Conservation (phyloP, 2,797 vertebrate species). For the Microhierax caerulescens region DNA sequence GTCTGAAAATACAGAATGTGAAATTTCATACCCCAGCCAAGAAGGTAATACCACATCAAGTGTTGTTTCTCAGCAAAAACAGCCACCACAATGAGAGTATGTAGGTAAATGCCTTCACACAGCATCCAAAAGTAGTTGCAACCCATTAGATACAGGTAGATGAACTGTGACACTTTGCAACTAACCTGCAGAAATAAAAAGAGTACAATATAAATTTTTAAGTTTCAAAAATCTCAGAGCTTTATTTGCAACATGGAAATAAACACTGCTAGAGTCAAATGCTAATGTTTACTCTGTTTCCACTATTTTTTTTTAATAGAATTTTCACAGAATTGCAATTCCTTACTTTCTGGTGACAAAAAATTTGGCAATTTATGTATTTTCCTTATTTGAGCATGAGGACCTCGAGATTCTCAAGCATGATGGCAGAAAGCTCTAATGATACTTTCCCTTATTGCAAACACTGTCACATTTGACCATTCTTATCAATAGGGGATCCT, state of each 20-base stretch:
- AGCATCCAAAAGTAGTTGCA: constrained; percentile 99
- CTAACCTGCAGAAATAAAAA: constrained; percentile 79
- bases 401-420: not conserved
- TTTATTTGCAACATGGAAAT: not conserved
- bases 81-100: constrained; percentile 96
- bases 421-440: not conserved
- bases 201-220: not conserved
- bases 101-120: constrained; percentile 96
- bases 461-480: not conserved
- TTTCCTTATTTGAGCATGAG: not conserved
- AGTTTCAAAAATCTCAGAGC: not conserved
- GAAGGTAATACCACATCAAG: constrained; percentile 95
- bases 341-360: not conserved
- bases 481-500: not conserved
- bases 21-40: constrained; percentile 91
- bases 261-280: fast-evolving
- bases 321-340: not conserved
- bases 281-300: not conserved
- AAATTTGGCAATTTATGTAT: not conserved
- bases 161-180: constrained; percentile 93
- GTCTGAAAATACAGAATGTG: not conserved
- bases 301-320: not conserved
- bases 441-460: not conserved
- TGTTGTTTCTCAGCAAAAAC: constrained; percentile 98
- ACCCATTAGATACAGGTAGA: constrained; percentile 92